Evolutionary conservation across 2,797 vertebrate genomes (phyloP).

Genomic region (Syngnathus rostellatus): DNA sequence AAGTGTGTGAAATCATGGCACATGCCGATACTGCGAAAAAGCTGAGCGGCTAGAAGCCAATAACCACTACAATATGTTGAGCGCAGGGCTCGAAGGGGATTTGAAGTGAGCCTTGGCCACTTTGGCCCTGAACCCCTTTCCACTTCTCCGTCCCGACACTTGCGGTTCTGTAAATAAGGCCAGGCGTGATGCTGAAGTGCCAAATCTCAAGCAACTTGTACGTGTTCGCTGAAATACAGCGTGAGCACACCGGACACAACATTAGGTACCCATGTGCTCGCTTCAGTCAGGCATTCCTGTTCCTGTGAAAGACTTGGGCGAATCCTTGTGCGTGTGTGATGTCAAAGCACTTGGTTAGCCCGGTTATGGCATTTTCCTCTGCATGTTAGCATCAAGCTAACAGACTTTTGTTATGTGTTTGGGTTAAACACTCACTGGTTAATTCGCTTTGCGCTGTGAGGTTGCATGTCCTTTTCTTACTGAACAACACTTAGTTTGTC

Average conservation of each 20-base stretch:
- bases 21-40: not conserved
- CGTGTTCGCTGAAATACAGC: constrained; percentile 17
- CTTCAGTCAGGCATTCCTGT: too few species aligned
- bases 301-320: too few species aligned
- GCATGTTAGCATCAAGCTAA: not conserved
- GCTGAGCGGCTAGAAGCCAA: constrained; percentile 26
- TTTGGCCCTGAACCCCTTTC: constrained; percentile 33
- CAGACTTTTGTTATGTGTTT: not conserved
- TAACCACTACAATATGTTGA: constrained; percentile 19
- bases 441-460: not conserved
- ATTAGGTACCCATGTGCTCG: not conserved
- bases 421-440: not conserved
- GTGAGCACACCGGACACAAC: not conserved
- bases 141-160: constrained; percentile 39
- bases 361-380: not conserved
- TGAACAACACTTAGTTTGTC: too few species aligned
- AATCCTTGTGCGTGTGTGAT: too few species aligned
- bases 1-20: not conserved
- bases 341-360: not conserved
- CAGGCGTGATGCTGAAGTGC: constrained; percentile 41
- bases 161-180: constrained; percentile 54
- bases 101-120: constrained; percentile 41
- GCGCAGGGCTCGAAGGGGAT: constrained; percentile 40
- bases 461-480: too few species aligned
- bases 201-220: constrained; percentile 43